Conservation (phyloP, 1,140 invertebrate species). For the Ostrea denselamellosa region DNA sequence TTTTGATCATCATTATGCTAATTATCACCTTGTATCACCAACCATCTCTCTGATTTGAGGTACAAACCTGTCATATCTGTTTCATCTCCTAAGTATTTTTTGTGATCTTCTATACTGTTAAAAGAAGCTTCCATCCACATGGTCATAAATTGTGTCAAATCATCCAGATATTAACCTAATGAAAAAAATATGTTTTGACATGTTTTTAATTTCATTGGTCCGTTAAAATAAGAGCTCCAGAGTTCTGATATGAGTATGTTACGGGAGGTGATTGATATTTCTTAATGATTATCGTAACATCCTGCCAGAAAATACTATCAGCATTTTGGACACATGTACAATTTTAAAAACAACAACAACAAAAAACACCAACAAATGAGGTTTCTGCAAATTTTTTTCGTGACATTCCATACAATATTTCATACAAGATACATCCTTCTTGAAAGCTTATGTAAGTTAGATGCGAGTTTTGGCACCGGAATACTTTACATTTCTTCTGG, state of each 20-base stretch:
- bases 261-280: not conserved
- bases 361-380: not conserved
- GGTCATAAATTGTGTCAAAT: too few species aligned
- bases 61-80: not conserved
- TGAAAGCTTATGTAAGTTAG: constrained; percentile 38
- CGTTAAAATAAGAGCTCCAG: too few species aligned
- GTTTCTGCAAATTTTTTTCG: not conserved
- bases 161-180: too few species aligned
- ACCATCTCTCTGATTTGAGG: not conserved
- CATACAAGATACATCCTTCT: not conserved
- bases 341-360: not conserved
- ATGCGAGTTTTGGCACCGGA: constrained; percentile 15
- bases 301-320: constrained; percentile 5
- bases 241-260: not conserved
- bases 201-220: too few species aligned
- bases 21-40: not conserved
- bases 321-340: not conserved
- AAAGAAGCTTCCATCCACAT: too few species aligned
- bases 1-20: not conserved
- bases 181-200: too few species aligned
- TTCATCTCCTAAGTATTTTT: not conserved
- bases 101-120: not conserved
- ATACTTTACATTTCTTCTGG: constrained; percentile 19
- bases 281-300: constrained; percentile 1
- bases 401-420: constrained; percentile 26